Base-by-base conservation (phyloP, 2,888 invertebrate species). In the Punctoribates punctum region DNA sequence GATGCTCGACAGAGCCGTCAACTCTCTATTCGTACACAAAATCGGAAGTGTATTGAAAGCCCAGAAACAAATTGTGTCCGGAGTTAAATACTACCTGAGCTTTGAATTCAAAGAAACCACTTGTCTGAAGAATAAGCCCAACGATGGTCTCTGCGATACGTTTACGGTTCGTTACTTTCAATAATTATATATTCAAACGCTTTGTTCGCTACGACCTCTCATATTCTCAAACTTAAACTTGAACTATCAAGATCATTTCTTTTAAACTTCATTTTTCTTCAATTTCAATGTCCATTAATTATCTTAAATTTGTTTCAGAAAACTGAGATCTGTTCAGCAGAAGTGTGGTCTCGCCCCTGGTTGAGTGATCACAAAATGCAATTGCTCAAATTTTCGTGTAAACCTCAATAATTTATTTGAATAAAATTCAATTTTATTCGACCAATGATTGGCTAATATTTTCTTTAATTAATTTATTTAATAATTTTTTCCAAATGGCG, bases 11-110 rank as follows among this genome's bases (percentile, higher is more conserved):
- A 65, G 20, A 34, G 29, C 65, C n/a, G 34, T 51, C 6, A 57
- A 70, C 48, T 75, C 75, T 27, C 17, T 54, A n/a, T 72, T 54
- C 15, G 20, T 25, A 23, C 75, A 75, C 42, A 51, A 54, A 57
- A 42, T 75, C 25, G 75, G 46, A 27, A 25, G 25, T 11, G 38
- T 75, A n/a, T 23, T 34, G 15, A 38, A 48, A 42, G 75, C 75
- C 5, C 72, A 75, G 23, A 51, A 48, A 25, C 75, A 75, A 34
- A 25, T 75, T 2, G 75, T 75, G 8, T 70, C 75, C 72, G 75
- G 75, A 29, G 20, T 48, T 34, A 75, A 72, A 46, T 75, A 57
- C 25, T 72, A 75, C 38, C 29, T 73, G 62, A 57, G 4, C 17
- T 62, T 75, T n/a, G 38, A 75, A 25, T 38, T 75, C 23, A 15